Base-by-base conservation (phyloP, 2,888 invertebrate genomes). In the Drosophila rellima region DNA sequence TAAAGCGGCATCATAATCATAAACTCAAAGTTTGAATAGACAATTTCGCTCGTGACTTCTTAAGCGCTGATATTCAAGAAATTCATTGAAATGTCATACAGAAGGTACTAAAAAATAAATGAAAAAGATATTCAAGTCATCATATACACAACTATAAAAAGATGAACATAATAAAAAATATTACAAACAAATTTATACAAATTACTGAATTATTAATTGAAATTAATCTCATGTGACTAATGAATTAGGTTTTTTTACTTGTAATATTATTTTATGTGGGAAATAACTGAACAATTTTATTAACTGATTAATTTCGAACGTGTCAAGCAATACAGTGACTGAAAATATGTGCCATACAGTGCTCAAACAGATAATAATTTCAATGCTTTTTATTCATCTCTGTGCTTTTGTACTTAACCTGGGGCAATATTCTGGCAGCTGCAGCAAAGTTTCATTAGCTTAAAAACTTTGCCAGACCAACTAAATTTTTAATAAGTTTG, bases 401-500 rank as follows among this genome's bases (percentile, higher is more conserved):
- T 55, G 33, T 42, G n/a, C n/a, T 31, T 44, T 33, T 18, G 39
- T 56, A 51, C 51, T 56, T 51, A 29, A 23, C 57, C 57, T 42
- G 35, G 29, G 61, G 44, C 61, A 51, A 72, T 15, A 40, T 54
- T 62, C 45, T 48, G 61, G 65, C 61, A 70, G 67, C 63, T 73
- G 81, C 59, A 62, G 64, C 52, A 33, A 55, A 66, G 67, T 83
- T 84, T 76, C 81, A 83, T 86, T 75, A 74, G 84, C 82, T 74
- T 81, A 69, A 83, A 83, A 78, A 83, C 75, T 74, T 86, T 84
- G 66, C 82, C 64, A 67, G 59, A 55, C 64, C 54, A 31, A 65
- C 81, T 78, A 81, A 66, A 86, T 82, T 65, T 78, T 82, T 86
- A 83, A 86, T 82, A 78, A 69, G 73, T 86, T 67, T 74, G 71